Percentiles rank a stretch among this genome's conserved stretches.
These are phyloP conservation scores for Danio aesculapii DNA, from an alignment of 2,797 vertebrate genomes.

Conservation along the genomic window DNA sequence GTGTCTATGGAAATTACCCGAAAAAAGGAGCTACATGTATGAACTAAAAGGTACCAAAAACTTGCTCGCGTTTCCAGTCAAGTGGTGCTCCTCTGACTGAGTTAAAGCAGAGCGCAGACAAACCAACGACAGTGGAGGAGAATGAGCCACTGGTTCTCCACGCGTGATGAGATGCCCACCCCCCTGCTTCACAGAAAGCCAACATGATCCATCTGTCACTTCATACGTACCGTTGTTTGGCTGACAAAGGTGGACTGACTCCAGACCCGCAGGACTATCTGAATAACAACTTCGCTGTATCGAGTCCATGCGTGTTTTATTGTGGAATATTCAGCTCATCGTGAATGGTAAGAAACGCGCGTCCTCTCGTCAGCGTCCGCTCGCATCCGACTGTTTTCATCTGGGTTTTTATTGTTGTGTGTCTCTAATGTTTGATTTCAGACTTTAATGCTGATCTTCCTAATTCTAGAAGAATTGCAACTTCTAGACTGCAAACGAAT, in stretches of 20 bases:
- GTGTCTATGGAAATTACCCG: not conserved
- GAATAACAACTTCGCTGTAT: slow-evolving; percentile 30
- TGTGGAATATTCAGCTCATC: slow-evolving; percentile 1
- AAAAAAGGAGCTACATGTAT: slow-evolving; percentile 7
- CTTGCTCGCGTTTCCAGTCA: not conserved
- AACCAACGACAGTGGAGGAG: slow-evolving; percentile 10
- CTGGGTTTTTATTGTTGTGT: not conserved
- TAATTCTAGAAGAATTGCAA: no score
- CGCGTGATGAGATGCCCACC: slow-evolving; percentile 34
- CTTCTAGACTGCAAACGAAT: not conserved
- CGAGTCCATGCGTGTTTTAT: slow-evolving; percentile 18
- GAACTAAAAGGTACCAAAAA: not conserved
- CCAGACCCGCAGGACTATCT: not conserved
- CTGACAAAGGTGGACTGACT: not conserved
- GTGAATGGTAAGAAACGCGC: slow-evolving; percentile 32
- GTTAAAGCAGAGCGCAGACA: not conserved
- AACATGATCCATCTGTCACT: slow-evolving; percentile 36
- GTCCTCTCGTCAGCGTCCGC: not conserved
- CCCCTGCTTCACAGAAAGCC: slow-evolving; percentile 41
- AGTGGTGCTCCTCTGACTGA: no score
- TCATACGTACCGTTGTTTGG: slow-evolving; percentile 5
- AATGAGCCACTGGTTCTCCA: slow-evolving; percentile 7
- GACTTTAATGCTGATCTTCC: not conserved
- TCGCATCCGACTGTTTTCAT: not conserved
- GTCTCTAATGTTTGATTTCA: not conserved